Evolutionary conservation across 2,113 vertebrate species (phyloP).

Genomic region (Haplochromis vanheusdeni): DNA sequence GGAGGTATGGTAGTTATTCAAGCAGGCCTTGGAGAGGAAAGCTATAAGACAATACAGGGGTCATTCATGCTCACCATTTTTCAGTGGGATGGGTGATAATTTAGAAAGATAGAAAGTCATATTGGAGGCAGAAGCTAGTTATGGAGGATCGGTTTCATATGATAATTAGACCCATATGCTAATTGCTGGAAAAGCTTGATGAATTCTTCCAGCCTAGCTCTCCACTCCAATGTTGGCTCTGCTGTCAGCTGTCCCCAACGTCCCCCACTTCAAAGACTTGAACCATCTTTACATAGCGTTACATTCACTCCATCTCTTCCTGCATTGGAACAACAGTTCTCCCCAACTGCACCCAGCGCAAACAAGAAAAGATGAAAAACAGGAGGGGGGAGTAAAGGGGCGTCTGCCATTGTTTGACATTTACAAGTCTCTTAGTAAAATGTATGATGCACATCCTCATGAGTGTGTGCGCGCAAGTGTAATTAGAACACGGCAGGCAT

Average conservation of each 20-base stretch:
- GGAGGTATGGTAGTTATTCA: constrained; percentile 62
- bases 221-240: constrained; percentile 2
- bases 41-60: constrained; percentile 49
- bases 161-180: constrained; percentile 67
- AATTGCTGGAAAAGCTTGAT: constrained; percentile 62
- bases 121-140: constrained; percentile 28
- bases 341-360: neutral
- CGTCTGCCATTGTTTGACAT: constrained; percentile 57
- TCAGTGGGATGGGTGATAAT: constrained; percentile 42
- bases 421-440: constrained; percentile 59
- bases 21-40: constrained; percentile 49
- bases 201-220: constrained; percentile 39
- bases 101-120: constrained; percentile 35
- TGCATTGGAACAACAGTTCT: neutral
- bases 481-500: constrained; percentile 65
- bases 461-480: constrained; percentile 32
- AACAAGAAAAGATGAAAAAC: neutral
- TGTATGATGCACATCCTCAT: constrained; percentile 28
- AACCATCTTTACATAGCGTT: constrained; percentile 23
- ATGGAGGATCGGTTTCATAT: constrained; percentile 58
- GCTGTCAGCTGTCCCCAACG: constrained; percentile 47
- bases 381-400: constrained; percentile 20
- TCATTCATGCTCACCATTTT: constrained; percentile 49
- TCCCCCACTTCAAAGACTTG: constrained; percentile 52
- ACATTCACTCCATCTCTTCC: constrained; percentile 4